These are phyloP conservation scores for Labeo catla DNA, from an alignment of 2,113 vertebrate genomes.

Conservation along the genomic window DNA sequence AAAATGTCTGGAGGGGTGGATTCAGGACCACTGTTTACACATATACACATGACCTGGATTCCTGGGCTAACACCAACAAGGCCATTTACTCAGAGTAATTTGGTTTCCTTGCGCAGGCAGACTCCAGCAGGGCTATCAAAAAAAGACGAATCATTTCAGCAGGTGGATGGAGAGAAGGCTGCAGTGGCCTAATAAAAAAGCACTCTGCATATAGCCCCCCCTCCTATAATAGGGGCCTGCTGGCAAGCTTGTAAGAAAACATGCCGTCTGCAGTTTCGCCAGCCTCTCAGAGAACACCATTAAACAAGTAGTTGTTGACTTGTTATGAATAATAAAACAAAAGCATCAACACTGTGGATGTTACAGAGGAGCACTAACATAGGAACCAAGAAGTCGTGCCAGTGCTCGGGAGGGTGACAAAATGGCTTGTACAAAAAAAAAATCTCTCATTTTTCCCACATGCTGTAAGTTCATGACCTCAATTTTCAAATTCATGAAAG, in stretches of 20 bases:
- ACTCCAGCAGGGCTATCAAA: slow-evolving; percentile 67
- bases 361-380: not conserved
- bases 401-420: slow-evolving; percentile 6
- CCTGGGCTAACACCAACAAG: slow-evolving; percentile 58
- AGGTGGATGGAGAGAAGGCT: slow-evolving; percentile 62
- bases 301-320: slow-evolving; percentile 47
- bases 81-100: slow-evolving; percentile 74
- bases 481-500: slow-evolving; percentile 37
- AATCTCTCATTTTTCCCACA: not conserved
- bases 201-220: slow-evolving; percentile 41
- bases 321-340: slow-evolving; percentile 44
- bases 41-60: slow-evolving; percentile 63
- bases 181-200: slow-evolving; percentile 58
- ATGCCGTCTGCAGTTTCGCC: slow-evolving; percentile 26
- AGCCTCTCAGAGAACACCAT: slow-evolving; percentile 32
- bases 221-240: not conserved
- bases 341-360: slow-evolving; percentile 34
- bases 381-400: slow-evolving; percentile 12
- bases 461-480: slow-evolving; percentile 27
- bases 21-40: slow-evolving; percentile 54
- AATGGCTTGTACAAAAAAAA: slow-evolving; percentile 1
- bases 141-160: slow-evolving; percentile 68
- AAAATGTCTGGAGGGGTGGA: slow-evolving; percentile 39
- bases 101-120: slow-evolving; percentile 65
- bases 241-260: slow-evolving; percentile 46